Evolutionary conservation across 2,113 vertebrate genomes (phyloP).

Genomic region (Passer montanus): DNA sequence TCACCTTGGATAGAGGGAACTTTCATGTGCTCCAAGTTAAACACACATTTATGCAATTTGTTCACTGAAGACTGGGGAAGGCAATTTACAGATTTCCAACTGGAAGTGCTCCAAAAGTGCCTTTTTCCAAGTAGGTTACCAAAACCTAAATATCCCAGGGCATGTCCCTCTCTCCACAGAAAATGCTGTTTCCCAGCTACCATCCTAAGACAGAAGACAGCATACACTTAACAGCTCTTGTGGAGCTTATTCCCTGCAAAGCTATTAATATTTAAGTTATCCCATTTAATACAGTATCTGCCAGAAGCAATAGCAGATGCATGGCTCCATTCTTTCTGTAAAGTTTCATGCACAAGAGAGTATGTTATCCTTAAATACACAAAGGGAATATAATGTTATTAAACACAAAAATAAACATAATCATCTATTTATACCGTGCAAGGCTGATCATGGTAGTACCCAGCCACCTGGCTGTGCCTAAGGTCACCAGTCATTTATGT

Average conservation of each 20-base stretch:
- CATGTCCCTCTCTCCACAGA: not conserved
- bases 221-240: not conserved
- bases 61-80: not conserved
- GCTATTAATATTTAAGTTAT: slow-evolving; percentile 46
- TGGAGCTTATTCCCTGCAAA: slow-evolving; percentile 5
- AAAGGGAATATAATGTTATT: not conserved
- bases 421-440: not conserved
- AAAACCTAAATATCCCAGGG: not conserved
- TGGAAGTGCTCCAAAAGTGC: not conserved
- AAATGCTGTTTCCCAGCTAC: not conserved
- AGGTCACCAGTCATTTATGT: not conserved
- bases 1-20: not conserved
- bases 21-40: not conserved
- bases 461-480: not conserved
- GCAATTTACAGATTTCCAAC: not conserved
- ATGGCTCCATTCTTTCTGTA: not conserved
- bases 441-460: not conserved
- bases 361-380: not conserved
- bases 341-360: not conserved
- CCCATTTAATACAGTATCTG: slow-evolving; percentile 18
- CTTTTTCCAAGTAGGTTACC: slow-evolving; percentile 17
- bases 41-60: not conserved
- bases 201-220: not conserved
- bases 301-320: slow-evolving; percentile 33
- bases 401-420: not conserved